These are phyloP conservation scores for Saccopteryx bilineata DNA, from an alignment of 2,113 vertebrate genomes.

Conservation along the genomic window DNA sequence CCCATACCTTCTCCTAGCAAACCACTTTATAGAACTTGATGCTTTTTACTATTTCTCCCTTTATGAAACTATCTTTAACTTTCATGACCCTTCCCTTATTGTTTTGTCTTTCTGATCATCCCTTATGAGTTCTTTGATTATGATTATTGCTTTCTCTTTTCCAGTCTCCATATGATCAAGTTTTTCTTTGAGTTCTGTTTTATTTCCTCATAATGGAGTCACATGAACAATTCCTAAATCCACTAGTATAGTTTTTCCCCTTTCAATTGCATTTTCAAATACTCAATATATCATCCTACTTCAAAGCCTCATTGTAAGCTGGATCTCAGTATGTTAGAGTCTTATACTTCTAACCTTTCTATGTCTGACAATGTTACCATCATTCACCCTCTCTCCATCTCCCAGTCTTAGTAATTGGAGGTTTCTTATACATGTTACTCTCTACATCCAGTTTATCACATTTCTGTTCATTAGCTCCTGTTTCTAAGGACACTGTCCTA, in stretches of 20 bases:
- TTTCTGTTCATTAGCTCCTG: background rate
- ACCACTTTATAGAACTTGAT: background rate
- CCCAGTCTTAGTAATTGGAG: background rate
- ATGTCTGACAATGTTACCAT: background rate
- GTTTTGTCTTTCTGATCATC: background rate
- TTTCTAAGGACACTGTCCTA: background rate
- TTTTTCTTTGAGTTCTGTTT: background rate
- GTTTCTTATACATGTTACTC: background rate
- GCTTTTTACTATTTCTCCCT: background rate
- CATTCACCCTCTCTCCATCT: background rate
- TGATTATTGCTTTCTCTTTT: background rate
- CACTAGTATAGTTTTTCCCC: background rate
- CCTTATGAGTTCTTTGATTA: background rate
- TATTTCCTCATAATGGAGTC: background rate
- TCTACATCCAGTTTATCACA: background rate
- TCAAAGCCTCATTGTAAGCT: background rate
- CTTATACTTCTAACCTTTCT: background rate
- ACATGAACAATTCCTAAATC: background rate
- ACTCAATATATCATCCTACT: background rate
- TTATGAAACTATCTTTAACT: background rate
- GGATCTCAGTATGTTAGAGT: background rate
- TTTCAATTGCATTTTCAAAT: slow-evolving; percentile 1
- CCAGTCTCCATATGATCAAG: background rate
- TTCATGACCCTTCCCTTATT: background rate
- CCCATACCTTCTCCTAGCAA: background rate